Base-by-base conservation (phyloP, 2,113 vertebrate species). In the Rissa tridactyla region DNA sequence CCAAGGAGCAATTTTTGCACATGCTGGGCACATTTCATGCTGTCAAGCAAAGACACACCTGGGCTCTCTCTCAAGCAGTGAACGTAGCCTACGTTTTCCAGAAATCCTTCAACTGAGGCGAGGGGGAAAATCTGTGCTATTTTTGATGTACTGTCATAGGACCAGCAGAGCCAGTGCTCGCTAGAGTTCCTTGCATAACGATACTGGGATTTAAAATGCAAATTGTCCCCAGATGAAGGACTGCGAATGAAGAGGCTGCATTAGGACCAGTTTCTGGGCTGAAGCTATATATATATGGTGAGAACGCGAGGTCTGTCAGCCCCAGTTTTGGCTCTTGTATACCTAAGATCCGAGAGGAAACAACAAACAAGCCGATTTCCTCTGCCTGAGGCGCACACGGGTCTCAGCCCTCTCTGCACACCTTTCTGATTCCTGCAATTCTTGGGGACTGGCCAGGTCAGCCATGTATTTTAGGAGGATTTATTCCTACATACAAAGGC, bases 51-150 rank as follows among this genome's bases (percentile, higher is more conserved):
- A 86, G 82, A 2, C 19, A 47, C 58, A 51, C 72, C 86, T 34
- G 68, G 49, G 40, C 52, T 49, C 0, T 10, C 44, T 62, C 86
- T 83, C 64, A 44, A 13, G 49, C 1, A 0, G 3, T 17, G 44
- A 82, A 11, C n/a, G 5, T 0, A 61, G 71, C 10, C n/a, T 38
- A 3, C 0, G 0, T 9, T 77, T 88, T 42, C 54, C 15, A 80
- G 15, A 91, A 83, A n/a, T 46, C n/a, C 60, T 77, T 27, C 40
- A 64, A 22, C 29, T 36, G 89, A 30, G 10, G n/a, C 18, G 32
- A 42, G 17, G 46, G 34, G 26, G 32, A 4, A 46, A 72, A 61
- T 42, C 54, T 66, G 49, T 23, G 86, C 52, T 65, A 2, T 3
- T 86, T 61, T 22, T 86, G 44, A 38, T 30, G 49, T 44, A 60